A percentile compares a stretch with the other conserved stretches of the same genome.
Conservation (phyloP, 2,113 vertebrate genomes). For the Heliornis fulica region DNA sequence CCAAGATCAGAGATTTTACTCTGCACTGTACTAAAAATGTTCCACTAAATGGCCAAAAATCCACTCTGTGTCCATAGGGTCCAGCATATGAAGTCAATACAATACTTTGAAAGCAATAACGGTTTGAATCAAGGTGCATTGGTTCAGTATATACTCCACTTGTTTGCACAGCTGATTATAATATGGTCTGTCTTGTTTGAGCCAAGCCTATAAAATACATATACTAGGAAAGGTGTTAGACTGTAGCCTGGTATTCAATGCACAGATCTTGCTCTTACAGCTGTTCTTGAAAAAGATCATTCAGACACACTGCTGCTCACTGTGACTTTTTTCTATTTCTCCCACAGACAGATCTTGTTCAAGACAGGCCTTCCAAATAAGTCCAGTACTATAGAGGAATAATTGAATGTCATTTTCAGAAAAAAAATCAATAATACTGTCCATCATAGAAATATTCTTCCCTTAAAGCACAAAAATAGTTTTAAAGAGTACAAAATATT, state of each 20-base stretch:
- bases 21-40: neutral
- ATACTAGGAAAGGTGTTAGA: neutral
- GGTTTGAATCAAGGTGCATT: neutral
- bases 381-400: neutral
- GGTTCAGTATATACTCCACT: neutral
- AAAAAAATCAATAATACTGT: neutral
- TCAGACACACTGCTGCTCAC: neutral
- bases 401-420: neutral
- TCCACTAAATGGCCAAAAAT: neutral
- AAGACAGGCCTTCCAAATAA: neutral
- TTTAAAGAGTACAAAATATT: neutral
- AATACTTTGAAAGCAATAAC: neutral
- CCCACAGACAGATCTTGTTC: neutral
- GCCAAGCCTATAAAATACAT: neutral
- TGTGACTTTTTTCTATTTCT: neutral
- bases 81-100: neutral
- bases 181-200: neutral
- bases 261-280: neutral
- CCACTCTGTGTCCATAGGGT: neutral
- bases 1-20: neutral
- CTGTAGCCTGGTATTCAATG: neutral
- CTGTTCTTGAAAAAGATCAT: neutral
- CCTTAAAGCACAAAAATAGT: neutral
- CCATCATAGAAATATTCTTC: neutral
- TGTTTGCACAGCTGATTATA: slow-evolving; percentile 41